Conservation (phyloP, 2,113 vertebrate species). For the Aepyceros melampus region DNA sequence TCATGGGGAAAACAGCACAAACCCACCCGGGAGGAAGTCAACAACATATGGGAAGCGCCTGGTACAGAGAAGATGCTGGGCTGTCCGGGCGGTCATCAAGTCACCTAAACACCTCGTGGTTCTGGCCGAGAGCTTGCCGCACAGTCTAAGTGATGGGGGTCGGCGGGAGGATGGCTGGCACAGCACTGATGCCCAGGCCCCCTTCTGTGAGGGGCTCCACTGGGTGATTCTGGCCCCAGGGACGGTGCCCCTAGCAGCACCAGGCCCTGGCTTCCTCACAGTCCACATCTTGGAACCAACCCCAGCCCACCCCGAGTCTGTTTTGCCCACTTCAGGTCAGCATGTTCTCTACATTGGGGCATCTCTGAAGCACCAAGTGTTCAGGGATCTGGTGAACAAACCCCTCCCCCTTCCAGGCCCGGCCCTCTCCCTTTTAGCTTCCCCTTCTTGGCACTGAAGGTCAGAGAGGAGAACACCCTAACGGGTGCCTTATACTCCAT, state of each 20-base stretch:
- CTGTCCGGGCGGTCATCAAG: rapidly evolving
- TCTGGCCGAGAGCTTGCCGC: neutral
- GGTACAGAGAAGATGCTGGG: neutral
- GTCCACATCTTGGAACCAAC: rapidly evolving
- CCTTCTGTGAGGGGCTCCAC: neutral
- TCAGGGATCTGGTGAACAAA: rapidly evolving
- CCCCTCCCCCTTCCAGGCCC: too few species aligned
- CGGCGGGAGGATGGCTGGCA: rapidly evolving
- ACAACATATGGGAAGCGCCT: rapidly evolving
- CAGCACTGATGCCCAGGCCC: rapidly evolving
- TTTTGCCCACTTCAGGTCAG: neutral
- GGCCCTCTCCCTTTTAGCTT: neutral
- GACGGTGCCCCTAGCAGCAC: neutral
- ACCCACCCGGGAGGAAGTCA: neutral
- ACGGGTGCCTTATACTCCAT: rapidly evolving
- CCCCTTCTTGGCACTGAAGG: neutral
- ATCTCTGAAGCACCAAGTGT: neutral
- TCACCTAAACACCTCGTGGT: rapidly evolving
- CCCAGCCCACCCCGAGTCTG: neutral
- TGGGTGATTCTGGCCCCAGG: rapidly evolving
- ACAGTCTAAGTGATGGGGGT: neutral
- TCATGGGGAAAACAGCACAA: rapidly evolving
- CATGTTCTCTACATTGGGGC: rapidly evolving
- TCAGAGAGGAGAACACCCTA: rapidly evolving
- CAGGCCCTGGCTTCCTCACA: neutral